Conservation (phyloP, 2,113 vertebrate species). For the Anarrhichthys ocellatus region DNA sequence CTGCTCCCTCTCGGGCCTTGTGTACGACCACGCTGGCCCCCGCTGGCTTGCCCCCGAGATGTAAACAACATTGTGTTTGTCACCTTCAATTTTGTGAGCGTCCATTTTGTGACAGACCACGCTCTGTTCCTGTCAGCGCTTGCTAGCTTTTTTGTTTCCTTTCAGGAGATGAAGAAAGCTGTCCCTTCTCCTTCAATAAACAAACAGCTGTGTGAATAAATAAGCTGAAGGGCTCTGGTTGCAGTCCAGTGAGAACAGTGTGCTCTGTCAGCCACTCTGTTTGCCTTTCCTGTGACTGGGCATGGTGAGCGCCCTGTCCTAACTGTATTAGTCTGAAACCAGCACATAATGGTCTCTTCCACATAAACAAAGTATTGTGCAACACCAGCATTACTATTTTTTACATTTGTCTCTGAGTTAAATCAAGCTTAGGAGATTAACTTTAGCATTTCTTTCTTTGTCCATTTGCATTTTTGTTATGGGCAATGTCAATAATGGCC, state of each 20-base stretch:
- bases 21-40: conserved; percentile 39
- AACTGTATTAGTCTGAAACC: conserved; percentile 53
- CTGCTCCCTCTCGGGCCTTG: conserved; percentile 58
- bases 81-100: conserved; percentile 74
- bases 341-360: conserved; percentile 52
- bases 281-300: conserved; percentile 64
- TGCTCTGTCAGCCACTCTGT: conserved; percentile 67
- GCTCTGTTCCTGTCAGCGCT: conserved; percentile 72
- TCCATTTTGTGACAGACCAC: conserved; percentile 74
- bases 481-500: conserved; percentile 29
- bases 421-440: conserved; percentile 17
- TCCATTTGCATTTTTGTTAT: conserved; percentile 47
- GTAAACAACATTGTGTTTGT: conserved; percentile 81
- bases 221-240: conserved; percentile 75
- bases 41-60: conserved; percentile 44
- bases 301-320: conserved; percentile 38
- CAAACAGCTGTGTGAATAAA: conserved; percentile 81
- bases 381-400: conserved; percentile 29
- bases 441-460: conserved; percentile 33
- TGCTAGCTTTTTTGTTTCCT: conserved; percentile 68
- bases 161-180: conserved; percentile 74
- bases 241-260: conserved; percentile 60
- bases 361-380: conserved; percentile 50
- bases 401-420: conserved; percentile 38
- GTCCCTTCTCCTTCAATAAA: conserved; percentile 77